Conservation (phyloP, 2,113 vertebrate genomes). For the Oryzias celebensis region DNA sequence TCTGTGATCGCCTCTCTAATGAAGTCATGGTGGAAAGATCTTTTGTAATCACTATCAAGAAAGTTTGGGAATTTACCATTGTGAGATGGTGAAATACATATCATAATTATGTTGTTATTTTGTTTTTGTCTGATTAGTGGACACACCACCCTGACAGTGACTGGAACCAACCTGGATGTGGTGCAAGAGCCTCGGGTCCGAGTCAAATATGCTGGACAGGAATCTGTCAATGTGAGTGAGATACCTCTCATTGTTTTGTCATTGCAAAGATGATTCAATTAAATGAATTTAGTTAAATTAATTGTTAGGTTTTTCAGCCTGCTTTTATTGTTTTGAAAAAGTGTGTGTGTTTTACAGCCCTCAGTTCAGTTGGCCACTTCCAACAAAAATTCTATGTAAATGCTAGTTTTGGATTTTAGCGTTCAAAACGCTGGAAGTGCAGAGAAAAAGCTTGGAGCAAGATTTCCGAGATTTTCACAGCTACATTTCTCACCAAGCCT, state of each 20-base stretch:
- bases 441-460: too few relatives aligned
- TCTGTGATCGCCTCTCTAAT: slow-evolving; percentile 16
- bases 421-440: too few relatives aligned
- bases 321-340: too few relatives aligned
- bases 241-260: background rate
- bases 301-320: background rate
- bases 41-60: background rate
- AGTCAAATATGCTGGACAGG: slow-evolving; percentile 90
- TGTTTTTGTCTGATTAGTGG: slow-evolving; percentile 75
- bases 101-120: slow-evolving; percentile 6
- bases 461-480: too few relatives aligned
- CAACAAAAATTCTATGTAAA: too few relatives aligned
- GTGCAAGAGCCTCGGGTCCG: slow-evolving; percentile 91
- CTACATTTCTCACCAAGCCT: too few relatives aligned
- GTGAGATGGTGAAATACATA: background rate
- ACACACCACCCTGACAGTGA: slow-evolving; percentile 88
- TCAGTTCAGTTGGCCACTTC: too few relatives aligned
- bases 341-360: too few relatives aligned
- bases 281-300: slow-evolving; percentile 1
- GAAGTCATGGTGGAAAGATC: slow-evolving; percentile 14
- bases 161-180: slow-evolving; percentile 90
- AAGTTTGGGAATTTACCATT: background rate
- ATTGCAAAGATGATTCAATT: slow-evolving; percentile 13
- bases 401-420: too few relatives aligned
- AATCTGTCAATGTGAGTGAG: slow-evolving; percentile 88